Conservation (phyloP, 2,797 vertebrate genomes). For the Synaphobranchus kaupii region DNA sequence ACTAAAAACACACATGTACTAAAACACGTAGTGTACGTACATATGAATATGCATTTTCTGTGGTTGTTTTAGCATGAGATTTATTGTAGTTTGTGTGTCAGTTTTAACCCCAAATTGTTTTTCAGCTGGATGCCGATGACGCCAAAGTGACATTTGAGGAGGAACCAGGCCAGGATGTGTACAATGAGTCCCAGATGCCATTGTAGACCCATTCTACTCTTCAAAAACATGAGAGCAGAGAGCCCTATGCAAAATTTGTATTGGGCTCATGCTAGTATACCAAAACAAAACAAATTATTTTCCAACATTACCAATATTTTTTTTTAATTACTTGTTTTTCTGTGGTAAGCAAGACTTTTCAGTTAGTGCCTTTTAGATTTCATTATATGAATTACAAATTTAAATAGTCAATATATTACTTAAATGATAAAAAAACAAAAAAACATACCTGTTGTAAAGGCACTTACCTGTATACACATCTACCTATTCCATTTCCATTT, state of each 20-base stretch:
- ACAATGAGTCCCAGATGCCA: conserved; percentile 90
- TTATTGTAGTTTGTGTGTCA: neutral
- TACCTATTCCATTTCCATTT: neutral
- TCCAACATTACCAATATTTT: conserved; percentile 43
- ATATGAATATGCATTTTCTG: neutral
- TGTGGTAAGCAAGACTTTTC: conserved; percentile 24
- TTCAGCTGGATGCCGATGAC: conserved; percentile 87
- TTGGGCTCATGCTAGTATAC: conserved; percentile 35
- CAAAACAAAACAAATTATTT: conserved; percentile 27
- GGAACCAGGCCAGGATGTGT: conserved; percentile 83
- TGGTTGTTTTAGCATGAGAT: neutral
- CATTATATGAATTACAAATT: neutral
- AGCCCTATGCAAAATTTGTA: neutral
- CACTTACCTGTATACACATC: neutral
- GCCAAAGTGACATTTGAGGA: conserved; percentile 84
- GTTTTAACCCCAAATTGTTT: conserved; percentile 25
- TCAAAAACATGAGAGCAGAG: neutral
- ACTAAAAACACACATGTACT: too few species aligned
- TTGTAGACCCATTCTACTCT: conserved; percentile 63
- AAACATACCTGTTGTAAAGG: conserved; percentile 22
- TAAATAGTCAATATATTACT: conserved; percentile 4
- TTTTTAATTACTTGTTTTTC: conserved; percentile 28
- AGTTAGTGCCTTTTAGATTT: conserved; percentile 15
- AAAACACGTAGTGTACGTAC: neutral
- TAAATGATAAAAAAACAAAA: neutral